Base-by-base conservation (phyloP, 2,113 vertebrate species). In the Channa maculata region DNA sequence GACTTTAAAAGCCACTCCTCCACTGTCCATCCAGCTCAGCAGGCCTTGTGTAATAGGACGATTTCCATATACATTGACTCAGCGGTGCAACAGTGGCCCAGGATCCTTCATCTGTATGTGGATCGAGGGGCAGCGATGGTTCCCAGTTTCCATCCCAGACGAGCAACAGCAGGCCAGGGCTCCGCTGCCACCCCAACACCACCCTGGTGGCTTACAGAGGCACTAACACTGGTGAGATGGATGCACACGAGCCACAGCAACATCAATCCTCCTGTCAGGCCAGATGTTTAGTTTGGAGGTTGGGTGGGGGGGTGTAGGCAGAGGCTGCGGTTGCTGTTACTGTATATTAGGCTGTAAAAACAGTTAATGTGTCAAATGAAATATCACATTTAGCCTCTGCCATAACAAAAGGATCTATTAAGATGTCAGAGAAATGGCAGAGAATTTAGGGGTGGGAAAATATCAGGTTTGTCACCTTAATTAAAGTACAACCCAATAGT, bases 321-420 rank as follows among this genome's bases (percentile, higher is more conserved):
- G n/a, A 65, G 9, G 33, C 53, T 45, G 3, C n/a, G 1, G 39
- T 8, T 24, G 53, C n/a, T 58, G 12, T 33, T 34, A 15, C 37
- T 41, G 36, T 14, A 41, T 37, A 33, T 59, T 58, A 8, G 2
- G 44, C 66, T 58, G 53, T 37, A 6, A 59, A 59, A 49, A 46
- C 15, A 13, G 11, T 51, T 34, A 34, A 59, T 48, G 53, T 48
- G 43, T 70, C 45, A 6, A 57, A 51, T 59, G 8, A 51, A 71
- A 71, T 36, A 61, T 43, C 5, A 34, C 54, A 39, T 4, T 15
- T 6, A 43, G 37, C 45, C 51, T 36, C 64, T 44, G 4, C 15
- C 7, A 34, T 11, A 34, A 24, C 24, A 24, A 24, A 24, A 24
- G 24, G 24, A 24, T 24, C 24, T 34, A 41, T 46, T 43, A 8